A percentile compares a stretch with the other conserved stretches of the same genome.
phyloP scores from a whole-genome alignment of 2,888 invertebrate genomes.

The Pardosa pseudoannulata region DNA sequence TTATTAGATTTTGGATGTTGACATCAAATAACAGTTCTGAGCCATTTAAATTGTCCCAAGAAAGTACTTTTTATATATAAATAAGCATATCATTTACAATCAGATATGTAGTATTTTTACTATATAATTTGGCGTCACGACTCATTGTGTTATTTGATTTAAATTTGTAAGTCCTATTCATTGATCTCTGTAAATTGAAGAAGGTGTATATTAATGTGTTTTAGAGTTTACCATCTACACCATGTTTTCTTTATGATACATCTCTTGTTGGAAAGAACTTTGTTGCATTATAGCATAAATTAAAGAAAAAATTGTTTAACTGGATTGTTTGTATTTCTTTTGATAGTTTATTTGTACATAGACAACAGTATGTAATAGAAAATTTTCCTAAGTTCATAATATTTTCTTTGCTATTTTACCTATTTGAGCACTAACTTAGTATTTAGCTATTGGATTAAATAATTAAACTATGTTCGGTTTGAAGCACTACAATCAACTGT shows the following conservation, averaged over 20 bases:
- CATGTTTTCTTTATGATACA: neutral
- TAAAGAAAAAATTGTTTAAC: neutral
- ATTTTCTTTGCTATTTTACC: too few species aligned
- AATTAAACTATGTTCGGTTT: too few species aligned
- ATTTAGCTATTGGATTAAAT: too few species aligned
- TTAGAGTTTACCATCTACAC: neutral
- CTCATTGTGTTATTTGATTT: neutral
- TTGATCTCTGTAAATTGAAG: neutral
- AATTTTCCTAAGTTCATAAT: too few species aligned
- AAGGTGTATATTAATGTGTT: neutral
- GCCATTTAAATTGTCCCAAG: too few species aligned
- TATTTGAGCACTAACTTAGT: too few species aligned
- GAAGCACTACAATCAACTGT: too few species aligned
- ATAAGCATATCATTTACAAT: conserved; percentile 1
- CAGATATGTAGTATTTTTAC: neutral
- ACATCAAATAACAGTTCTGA: too few species aligned
- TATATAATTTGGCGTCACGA: neutral
- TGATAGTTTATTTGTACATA: too few species aligned
- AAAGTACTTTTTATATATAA: neutral
- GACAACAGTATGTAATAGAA: too few species aligned
- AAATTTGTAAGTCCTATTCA: neutral
- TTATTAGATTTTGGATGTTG: too few species aligned
- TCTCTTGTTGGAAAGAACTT: neutral
- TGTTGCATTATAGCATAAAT: conserved; percentile 8
- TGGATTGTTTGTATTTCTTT: too few species aligned